These are phyloP conservation scores for Natrix natrix DNA, from an alignment of 2,797 vertebrate genomes.

Conservation along the genomic window DNA sequence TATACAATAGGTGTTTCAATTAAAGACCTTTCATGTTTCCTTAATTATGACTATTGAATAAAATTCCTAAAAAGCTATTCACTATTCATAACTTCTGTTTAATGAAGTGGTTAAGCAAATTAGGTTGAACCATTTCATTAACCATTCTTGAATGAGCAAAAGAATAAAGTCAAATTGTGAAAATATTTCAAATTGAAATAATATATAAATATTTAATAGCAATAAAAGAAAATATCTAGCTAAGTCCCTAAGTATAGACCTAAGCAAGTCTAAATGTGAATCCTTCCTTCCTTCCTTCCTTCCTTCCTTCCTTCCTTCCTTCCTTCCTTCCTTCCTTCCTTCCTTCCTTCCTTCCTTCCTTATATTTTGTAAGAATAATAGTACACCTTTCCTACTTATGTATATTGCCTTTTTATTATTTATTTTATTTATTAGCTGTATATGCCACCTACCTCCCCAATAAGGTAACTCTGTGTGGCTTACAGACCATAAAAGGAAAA, in stretches of 20 bases:
- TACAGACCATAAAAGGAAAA: no score
- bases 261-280: neutral
- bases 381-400: neutral
- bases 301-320: no score
- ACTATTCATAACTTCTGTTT: slow-evolving; percentile 8
- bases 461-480: no score
- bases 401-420: neutral
- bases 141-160: neutral
- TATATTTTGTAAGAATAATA: neutral
- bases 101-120: slow-evolving; percentile 32
- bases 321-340: neutral
- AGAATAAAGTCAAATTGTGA: neutral
- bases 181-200: neutral
- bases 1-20: slow-evolving; percentile 28
- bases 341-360: no score
- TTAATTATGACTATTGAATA: slow-evolving; percentile 25
- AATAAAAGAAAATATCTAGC: neutral
- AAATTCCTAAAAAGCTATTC: slow-evolving; percentile 29
- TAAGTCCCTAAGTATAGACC: neutral
- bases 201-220: neutral
- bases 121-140: neutral
- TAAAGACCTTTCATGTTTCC: slow-evolving; percentile 38
- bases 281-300: neutral
- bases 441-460: no score
- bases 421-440: no score